Conservation (phyloP, 2,113 vertebrate genomes). For the Chelonoidis abingdonii region DNA sequence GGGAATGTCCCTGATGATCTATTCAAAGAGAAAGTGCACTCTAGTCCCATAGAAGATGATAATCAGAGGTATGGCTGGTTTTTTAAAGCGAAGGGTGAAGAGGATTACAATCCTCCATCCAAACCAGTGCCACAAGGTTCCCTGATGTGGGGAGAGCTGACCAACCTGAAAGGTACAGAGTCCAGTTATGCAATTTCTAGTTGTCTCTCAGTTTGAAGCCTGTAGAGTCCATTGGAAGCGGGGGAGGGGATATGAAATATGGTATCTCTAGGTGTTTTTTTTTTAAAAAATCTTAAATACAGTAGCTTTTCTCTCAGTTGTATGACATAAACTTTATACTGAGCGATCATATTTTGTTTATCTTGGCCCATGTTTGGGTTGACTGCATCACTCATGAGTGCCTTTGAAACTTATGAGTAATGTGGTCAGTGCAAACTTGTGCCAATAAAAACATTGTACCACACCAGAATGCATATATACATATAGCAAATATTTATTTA, state of each 20-base stretch:
- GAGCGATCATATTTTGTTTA: constrained; percentile 12
- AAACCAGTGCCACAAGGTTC: background rate
- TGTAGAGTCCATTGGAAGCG: constrained; percentile 19
- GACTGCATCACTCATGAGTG: constrained; percentile 39
- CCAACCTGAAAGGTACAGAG: background rate
- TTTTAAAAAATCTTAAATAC: background rate
- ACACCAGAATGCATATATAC: background rate
- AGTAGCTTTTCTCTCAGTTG: constrained; percentile 25
- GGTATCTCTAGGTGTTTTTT: background rate
- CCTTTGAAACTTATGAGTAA: constrained; percentile 43
- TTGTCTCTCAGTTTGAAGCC: background rate
- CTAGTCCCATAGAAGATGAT: background rate
- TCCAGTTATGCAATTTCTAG: background rate
- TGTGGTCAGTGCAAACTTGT: constrained; percentile 31
- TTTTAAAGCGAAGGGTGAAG: background rate
- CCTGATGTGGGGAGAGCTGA: background rate
- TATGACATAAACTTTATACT: constrained; percentile 20
- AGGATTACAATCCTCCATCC: background rate
- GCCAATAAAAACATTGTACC: constrained; percentile 55
- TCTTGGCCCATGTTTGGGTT: constrained; percentile 30
- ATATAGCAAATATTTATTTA: background rate
- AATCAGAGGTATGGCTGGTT: background rate
- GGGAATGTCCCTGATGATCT: background rate
- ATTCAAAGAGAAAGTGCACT: background rate
- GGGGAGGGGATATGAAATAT: background rate